Evolutionary conservation across 2,888 invertebrate genomes (phyloP), one percentile per base, ranked within the genome.

Genomic region (Pristionchus mayeri): DNA sequence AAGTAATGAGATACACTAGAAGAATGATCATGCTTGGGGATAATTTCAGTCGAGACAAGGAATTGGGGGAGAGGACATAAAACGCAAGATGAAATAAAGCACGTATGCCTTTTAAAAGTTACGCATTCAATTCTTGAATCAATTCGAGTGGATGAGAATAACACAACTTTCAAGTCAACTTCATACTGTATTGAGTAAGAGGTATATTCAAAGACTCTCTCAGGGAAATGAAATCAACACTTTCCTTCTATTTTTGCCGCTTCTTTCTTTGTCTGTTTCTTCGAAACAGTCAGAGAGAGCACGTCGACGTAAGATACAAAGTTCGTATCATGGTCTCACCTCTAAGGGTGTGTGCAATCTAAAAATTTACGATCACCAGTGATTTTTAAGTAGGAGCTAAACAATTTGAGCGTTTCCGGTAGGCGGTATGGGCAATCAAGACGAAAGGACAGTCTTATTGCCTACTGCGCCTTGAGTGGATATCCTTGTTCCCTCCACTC

Each of bases 1-100:
- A 16, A n/a, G 63, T 67, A 60, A 67, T 50, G 60, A 50, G 83
- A 63, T 48, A 60, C 40, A 44, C 67, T n/a, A n/a, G n/a, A 9
- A 3, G 60, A 21, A 82, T 60, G 60, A 34, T 48, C 54, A 82
- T 57, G 60, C 24, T n/a, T n/a, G n/a, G n/a, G 52, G 24, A 52
- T 52, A 30, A 63, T 57, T 54, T 48, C 48, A 57, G 34, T 9
- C n/a, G 44, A 44, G 40, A 40, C 24, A 52, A 21, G 30, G 30
- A 34, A 30, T 11, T 3, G 34, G 37, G 50, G 57, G 54, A 24
- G n/a, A n/a, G n/a, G n/a, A n/a, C n/a, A n/a, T n/a, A n/a, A n/a
- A n/a, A n/a, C n/a, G n/a, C n/a, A n/a, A n/a, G n/a, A n/a, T n/a
- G n/a, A n/a, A n/a, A n/a, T n/a, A n/a, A n/a, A n/a, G n/a, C n/a